Percentiles rank a stretch among this genome's conserved stretches.
Evolutionary conservation across 1,140 invertebrate species (phyloP).

Genomic region (Polypedilum vanderplanki): DNA sequence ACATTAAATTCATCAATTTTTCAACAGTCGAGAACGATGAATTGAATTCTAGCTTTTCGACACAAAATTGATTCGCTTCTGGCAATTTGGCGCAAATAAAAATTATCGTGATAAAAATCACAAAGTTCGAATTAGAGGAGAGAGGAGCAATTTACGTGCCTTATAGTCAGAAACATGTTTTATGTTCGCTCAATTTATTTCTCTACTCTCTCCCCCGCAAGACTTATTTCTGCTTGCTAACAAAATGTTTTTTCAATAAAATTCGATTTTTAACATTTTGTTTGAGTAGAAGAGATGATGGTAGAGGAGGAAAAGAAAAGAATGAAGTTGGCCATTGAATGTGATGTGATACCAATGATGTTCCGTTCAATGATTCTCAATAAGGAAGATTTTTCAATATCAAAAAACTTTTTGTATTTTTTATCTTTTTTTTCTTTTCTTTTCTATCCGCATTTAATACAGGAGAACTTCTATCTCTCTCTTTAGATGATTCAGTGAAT

Average conservation of each 20-base stretch:
- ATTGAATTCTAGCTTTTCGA: not conserved
- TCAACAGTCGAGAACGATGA: not conserved
- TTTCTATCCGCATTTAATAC: not conserved
- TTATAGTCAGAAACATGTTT: not conserved
- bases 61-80: not conserved
- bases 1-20: slow-evolving; percentile 14
- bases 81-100: not conserved
- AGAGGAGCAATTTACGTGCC: not conserved
- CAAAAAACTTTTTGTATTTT: not conserved
- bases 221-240: not conserved
- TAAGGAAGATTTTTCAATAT: not conserved
- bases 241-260: slow-evolving; percentile 16
- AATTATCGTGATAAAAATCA: slow-evolving; percentile 14
- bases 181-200: slow-evolving; percentile 13
- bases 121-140: not conserved
- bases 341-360: slow-evolving; percentile 10
- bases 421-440: not conserved
- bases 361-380: slow-evolving; percentile 6
- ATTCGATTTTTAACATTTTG: not conserved
- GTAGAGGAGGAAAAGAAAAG: not conserved
- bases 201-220: not conserved
- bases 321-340: slow-evolving; percentile 5
- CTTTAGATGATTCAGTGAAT: not conserved
- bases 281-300: not conserved
- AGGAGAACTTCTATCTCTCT: not conserved